Conservation (phyloP, 1,140 invertebrate species). For the Phortica variegata region DNA sequence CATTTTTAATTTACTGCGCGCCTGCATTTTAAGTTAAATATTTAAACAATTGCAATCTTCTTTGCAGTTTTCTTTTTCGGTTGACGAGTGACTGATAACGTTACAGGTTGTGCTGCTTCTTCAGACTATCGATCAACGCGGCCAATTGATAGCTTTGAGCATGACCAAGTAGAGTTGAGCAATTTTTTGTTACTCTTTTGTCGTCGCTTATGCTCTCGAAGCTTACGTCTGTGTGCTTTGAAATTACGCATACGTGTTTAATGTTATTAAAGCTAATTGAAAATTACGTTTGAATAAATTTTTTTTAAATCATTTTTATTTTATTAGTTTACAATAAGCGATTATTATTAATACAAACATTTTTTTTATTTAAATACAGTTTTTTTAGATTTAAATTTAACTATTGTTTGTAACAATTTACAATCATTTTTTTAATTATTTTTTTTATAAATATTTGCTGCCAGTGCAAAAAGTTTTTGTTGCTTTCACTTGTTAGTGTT, state of each 20-base stretch:
- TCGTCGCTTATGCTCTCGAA: too few species aligned
- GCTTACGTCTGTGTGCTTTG: too few species aligned
- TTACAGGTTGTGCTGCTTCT: too few species aligned
- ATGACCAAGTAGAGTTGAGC: too few species aligned
- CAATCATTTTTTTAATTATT: constrained; percentile 25
- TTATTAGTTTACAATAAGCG: constrained; percentile 57
- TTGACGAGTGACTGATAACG: too few species aligned
- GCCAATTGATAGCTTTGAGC: too few species aligned
- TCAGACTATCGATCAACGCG: too few species aligned
- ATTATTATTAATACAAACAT: constrained; percentile 45
- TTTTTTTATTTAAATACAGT: constrained; percentile 37
- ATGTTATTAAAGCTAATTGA: too few species aligned
- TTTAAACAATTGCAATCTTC: neutral
- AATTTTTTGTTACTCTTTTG: too few species aligned
- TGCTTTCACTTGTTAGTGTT: too few species aligned
- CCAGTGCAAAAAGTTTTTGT: constrained; percentile 53
- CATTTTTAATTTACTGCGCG: neutral
- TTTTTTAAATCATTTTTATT: constrained; percentile 30
- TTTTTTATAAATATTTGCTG: constrained; percentile 40
- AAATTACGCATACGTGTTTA: too few species aligned
- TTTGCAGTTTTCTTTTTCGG: too few species aligned
- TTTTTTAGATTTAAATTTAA: constrained; percentile 55
- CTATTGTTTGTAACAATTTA: constrained; percentile 49
- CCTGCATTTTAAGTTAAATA: neutral
- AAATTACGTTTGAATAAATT: neutral